phyloP scores from a whole-genome alignment of 2,888 invertebrate genomes.

The Diaprepes abbreviatus region DNA sequence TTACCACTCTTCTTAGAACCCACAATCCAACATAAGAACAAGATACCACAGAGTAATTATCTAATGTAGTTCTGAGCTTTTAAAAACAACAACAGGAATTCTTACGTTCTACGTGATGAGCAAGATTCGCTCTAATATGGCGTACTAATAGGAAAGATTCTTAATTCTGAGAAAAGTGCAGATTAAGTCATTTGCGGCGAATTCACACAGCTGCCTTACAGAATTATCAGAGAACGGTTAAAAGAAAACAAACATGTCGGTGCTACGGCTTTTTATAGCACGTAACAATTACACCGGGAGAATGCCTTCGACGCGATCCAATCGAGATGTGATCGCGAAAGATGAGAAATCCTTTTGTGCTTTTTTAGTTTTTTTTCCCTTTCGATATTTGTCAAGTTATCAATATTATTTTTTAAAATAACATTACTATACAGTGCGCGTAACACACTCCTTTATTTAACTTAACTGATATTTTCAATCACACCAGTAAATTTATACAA shows the following conservation, averaged over 20 bases:
- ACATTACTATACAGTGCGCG: too few relatives aligned
- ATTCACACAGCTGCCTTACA: slow-evolving; percentile 61
- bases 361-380: neutral
- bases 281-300: slow-evolving; percentile 62
- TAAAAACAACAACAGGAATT: slow-evolving; percentile 41
- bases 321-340: slow-evolving; percentile 55
- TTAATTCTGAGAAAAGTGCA: slow-evolving; percentile 59
- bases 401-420: too few relatives aligned
- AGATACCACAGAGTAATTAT: slow-evolving; percentile 39
- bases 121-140: slow-evolving; percentile 45
- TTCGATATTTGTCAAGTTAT: neutral
- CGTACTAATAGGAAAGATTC: slow-evolving; percentile 48
- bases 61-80: slow-evolving; percentile 42
- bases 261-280: slow-evolving; percentile 61
- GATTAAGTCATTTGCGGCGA: slow-evolving; percentile 63
- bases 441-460: too few relatives aligned
- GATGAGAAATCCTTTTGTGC: slow-evolving; percentile 42
- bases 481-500: too few relatives aligned
- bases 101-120: slow-evolving; percentile 31
- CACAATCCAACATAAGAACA: slow-evolving; percentile 17
- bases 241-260: slow-evolving; percentile 61
- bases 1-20: slow-evolving; percentile 33
- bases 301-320: slow-evolving; percentile 52
- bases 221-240: slow-evolving; percentile 59
- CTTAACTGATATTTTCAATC: too few relatives aligned